Evolutionary conservation across 2,113 vertebrate genomes (phyloP), one percentile per base, ranked within the genome.

Genomic region (Leucosticte australis): DNA sequence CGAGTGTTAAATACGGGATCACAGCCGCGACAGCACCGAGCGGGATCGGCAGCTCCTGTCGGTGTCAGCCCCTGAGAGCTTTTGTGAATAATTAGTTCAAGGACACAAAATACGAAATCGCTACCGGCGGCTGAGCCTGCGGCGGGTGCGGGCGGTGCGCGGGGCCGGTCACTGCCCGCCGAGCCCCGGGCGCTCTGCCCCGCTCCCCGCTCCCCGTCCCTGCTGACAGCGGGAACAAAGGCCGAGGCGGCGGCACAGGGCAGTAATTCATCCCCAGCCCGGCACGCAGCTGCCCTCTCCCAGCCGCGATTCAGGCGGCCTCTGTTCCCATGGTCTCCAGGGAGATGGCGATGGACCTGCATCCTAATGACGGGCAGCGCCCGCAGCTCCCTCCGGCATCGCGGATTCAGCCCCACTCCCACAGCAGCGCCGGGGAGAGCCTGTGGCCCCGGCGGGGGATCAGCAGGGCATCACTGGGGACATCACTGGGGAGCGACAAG

Each of bases 321-420:
- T 17, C 52, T 4, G 49, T 49, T 86, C 87, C 89, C 94, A 7
- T 13, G 41, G 78, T 94, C 94, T 76, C 94, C 95, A 91, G 68
- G 88, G 96, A 86, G 94, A 95, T 90, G 94, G 82, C 15, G 22
- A 9, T 57, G 94, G 92, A 82, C 11, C 94, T 41, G 96, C 95
- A 97, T 97, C 93, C 93, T 88, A 95, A 97, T 95, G 94, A 57
- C 0, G 35, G 13, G 50, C 64, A 14, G 39, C 19, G 31, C 55
- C 46, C 9, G 6, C 21, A 8, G 46, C 59, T 67, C 86, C 67
- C 30, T 33, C 47, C 4, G 7, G 46, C 14, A 5, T 23, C 49
- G 26, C 1, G 27, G 47, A 21, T n/a, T 23, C 52, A 17, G 19
- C 63, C 83, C 84, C 76, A 6, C 4, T 59, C 57, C 70, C 2